Conservation (phyloP, 2,797 vertebrate species). For the Zalophus californianus region DNA sequence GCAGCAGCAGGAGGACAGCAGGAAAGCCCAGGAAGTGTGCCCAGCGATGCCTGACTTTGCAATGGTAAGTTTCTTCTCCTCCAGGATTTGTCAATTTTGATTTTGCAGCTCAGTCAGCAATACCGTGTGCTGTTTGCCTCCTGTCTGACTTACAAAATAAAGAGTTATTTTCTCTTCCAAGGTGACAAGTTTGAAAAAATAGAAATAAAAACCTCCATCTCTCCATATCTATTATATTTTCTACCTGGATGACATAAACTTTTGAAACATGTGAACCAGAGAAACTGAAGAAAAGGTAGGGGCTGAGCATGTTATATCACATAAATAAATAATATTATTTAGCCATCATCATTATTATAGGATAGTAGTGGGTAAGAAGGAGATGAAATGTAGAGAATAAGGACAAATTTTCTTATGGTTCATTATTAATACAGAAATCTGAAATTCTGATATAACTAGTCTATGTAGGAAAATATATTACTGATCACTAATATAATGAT, state of each 20-base stretch:
- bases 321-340: too few species aligned
- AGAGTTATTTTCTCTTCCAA: slow-evolving; percentile 84
- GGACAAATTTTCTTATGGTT: not conserved
- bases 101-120: slow-evolving; percentile 85
- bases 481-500: not conserved
- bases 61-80: slow-evolving; percentile 77
- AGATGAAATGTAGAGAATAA: not conserved
- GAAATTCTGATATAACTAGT: not conserved
- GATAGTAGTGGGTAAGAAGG: not conserved
- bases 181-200: slow-evolving; percentile 77
- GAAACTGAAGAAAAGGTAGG: slow-evolving; percentile 17
- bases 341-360: not conserved
- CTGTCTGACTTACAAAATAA: slow-evolving; percentile 84
- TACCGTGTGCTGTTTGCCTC: slow-evolving; percentile 83
- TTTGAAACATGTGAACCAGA: slow-evolving; percentile 54
- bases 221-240: slow-evolving; percentile 60
- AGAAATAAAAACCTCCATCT: slow-evolving; percentile 61
- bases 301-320: not conserved
- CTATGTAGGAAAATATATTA: not conserved
- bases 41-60: slow-evolving; percentile 72
- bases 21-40: slow-evolving; percentile 67
- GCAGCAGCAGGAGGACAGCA: slow-evolving; percentile 66
- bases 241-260: slow-evolving; percentile 55
- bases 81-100: slow-evolving; percentile 86
- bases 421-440: not conserved